These are phyloP conservation scores for Scaptomyza flava DNA, from an alignment of 2,888 invertebrate genomes.

Conservation along the genomic window DNA sequence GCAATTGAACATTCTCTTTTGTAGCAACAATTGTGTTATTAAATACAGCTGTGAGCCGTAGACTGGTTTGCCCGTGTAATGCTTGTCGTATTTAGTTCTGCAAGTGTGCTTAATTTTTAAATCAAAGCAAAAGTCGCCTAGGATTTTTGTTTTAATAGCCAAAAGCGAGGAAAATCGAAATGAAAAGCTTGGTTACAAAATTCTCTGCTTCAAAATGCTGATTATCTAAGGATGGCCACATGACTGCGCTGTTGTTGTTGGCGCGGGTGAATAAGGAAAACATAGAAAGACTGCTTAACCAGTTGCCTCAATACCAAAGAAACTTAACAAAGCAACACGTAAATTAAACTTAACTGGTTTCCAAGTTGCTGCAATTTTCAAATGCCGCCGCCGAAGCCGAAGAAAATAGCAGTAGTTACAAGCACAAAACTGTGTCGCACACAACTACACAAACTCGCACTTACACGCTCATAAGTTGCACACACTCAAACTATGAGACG, in stretches of 20 bases:
- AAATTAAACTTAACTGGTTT: constrained; percentile 66
- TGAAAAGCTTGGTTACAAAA: constrained; percentile 34
- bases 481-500: constrained; percentile 30
- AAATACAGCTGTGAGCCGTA: constrained; percentile 10
- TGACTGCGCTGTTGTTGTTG: constrained; percentile 17
- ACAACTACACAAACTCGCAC: constrained; percentile 39
- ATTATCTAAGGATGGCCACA: constrained; percentile 60
- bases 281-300: constrained; percentile 33
- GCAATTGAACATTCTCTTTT: constrained; percentile 61
- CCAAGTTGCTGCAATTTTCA: constrained; percentile 48
- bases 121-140: not conserved
- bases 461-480: constrained; percentile 18
- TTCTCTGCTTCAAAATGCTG: constrained; percentile 34
- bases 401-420: constrained; percentile 61
- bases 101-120: not conserved
- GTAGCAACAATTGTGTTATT: constrained; percentile 33
- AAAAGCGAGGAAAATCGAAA: constrained; percentile 22
- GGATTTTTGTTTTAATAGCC: not conserved
- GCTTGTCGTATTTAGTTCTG: not conserved
- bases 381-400: constrained; percentile 39
- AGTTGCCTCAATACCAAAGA: constrained; percentile 29
- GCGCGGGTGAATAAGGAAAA: constrained; percentile 44
- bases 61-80: constrained; percentile 13
- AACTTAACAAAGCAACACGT: constrained; percentile 20
- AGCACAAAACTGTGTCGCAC: constrained; percentile 73